Evolutionary conservation across 2,113 vertebrate species (phyloP).

Genomic region (Cepphus grylle): DNA sequence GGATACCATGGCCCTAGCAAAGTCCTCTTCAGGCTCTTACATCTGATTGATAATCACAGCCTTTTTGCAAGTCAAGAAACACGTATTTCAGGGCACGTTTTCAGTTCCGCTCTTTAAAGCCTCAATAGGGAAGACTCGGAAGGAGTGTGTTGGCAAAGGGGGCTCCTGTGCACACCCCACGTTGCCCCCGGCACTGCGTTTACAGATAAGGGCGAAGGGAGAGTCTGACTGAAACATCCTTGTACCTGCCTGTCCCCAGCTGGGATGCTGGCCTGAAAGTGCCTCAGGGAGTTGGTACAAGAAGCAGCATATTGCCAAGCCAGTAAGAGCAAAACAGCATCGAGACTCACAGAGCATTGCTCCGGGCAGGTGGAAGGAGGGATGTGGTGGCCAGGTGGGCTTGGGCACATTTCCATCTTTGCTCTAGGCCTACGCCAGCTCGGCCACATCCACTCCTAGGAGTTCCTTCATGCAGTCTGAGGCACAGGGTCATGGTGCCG

Average conservation of each 20-base stretch:
- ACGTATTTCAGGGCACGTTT: not conserved
- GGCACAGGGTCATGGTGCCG: not conserved
- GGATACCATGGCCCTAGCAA: not conserved
- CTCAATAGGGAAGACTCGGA: not conserved
- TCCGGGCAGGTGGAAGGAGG: not conserved
- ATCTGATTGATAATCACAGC: not conserved
- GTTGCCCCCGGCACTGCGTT: not conserved
- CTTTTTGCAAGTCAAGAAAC: not conserved
- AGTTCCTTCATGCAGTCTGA: not conserved
- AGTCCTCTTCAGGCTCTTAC: not conserved
- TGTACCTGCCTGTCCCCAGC: not conserved
- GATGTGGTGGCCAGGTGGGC: not conserved
- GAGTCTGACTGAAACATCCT: not conserved
- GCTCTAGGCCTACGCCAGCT: not conserved
- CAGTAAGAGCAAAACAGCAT: not conserved
- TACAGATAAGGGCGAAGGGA: not conserved
- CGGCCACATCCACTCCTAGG: not conserved
- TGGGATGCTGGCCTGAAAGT: not conserved
- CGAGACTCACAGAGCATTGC: fast-evolving
- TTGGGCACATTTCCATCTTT: not conserved
- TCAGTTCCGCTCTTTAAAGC: not conserved
- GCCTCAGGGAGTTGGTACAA: not conserved
- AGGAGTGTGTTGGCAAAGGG: not conserved
- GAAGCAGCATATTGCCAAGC: not conserved
- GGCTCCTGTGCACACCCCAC: not conserved